Percentiles rank a stretch among this genome's conserved stretches.
Evolutionary conservation across 2,113 vertebrate genomes (phyloP).

Genomic region (Dasyornis broadbenti): DNA sequence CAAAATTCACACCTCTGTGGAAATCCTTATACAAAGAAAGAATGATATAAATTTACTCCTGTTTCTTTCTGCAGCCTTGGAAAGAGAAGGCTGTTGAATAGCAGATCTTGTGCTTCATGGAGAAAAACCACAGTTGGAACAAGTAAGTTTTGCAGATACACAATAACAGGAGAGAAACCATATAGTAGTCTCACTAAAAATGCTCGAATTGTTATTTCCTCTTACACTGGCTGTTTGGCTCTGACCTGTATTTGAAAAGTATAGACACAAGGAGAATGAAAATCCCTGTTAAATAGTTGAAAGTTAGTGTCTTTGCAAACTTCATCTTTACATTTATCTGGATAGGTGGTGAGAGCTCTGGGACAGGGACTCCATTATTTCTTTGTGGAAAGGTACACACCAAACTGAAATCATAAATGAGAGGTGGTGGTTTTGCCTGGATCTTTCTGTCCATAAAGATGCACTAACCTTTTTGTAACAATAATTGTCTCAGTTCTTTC

Average conservation of each 20-base stretch:
- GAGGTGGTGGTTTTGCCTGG: not conserved
- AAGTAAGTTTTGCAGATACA: not conserved
- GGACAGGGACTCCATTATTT: fast-evolving
- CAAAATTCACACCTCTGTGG: not conserved
- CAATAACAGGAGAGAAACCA: not conserved
- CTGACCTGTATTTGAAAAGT: not conserved
- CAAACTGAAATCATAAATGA: not conserved
- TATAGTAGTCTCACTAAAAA: not conserved
- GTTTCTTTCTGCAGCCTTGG: not conserved
- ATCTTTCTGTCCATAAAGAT: not conserved
- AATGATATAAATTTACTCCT: not conserved
- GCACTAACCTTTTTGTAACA: not conserved
- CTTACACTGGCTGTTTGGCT: not conserved
- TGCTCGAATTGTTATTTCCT: not conserved
- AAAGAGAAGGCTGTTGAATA: not conserved
- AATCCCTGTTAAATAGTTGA: fast-evolving
- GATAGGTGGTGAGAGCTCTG: not conserved
- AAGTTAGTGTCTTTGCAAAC: not conserved
- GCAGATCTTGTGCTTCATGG: not conserved
- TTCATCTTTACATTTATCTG: fast-evolving
- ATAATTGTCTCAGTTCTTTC: not conserved
- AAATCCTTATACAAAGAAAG: not conserved
- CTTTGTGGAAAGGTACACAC: not conserved
- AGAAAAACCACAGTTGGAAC: not conserved
- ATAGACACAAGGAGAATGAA: not conserved